Evolutionary conservation across 2,113 vertebrate species (phyloP), one percentile per base, ranked within the genome.

Genomic region (Varanus komodoensis): DNA sequence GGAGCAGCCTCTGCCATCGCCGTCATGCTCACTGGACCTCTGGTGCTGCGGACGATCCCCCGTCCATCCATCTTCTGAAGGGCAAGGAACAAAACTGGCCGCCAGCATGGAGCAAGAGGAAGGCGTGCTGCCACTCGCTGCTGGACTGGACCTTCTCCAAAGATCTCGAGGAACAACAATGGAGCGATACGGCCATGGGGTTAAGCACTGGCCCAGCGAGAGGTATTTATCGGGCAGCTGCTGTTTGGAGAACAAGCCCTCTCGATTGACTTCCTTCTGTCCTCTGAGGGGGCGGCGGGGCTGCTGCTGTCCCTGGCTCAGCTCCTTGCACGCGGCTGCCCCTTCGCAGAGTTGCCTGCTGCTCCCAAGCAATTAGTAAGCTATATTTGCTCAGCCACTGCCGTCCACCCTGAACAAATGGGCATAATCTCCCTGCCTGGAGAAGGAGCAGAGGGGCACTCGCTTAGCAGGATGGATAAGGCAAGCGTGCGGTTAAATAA

Each of bases 341-440:
- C 38, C n/a, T 15, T 9, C 0, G 0, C 71, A 1, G 85, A 92
- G 68, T 4, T 52, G 27, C 23, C 54, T 74, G 44, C 14, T 90
- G 86, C 90, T 86, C 77, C 78, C 83, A 44, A 90, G 89, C 81
- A 90, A 77, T 93, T 91, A 90, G 27, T 69, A 54, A 11, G 29
- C 48, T 84, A 90, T 90, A 84, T 89, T 91, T 91, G 0, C 73
- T 17, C 21, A 12, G 90, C 91, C 15, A 79, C n/a, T 79, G 34
- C n/a, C 52, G 94, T 74, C 88, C 3, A 8, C 85, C 48, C 25
- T 81, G 87, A 82, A 38, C 79, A 48, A 91, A 86, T 52, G 67
- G 38, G 84, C 83, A 38, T 32, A 1, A 23, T 91, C 57, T 89
- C 67, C 87, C 84, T 38, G 67, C 27, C 57, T 57, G 38, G 0